Evolutionary conservation across 1,140 invertebrate genomes (phyloP).

Genomic region (Apis cerana): DNA sequence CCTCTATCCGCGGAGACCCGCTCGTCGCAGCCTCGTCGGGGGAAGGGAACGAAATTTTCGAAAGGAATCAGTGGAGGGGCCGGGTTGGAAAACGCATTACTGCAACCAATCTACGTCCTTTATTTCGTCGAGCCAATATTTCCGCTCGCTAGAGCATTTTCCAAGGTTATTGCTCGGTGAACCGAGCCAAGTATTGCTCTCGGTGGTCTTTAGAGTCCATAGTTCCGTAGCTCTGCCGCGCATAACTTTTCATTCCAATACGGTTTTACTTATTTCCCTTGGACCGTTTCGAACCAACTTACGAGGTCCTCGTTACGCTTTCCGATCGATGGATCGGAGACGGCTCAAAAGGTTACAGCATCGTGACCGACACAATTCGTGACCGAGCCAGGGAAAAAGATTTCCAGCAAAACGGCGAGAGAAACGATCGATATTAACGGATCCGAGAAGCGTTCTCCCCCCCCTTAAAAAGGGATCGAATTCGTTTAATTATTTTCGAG

Average conservation of each 20-base stretch:
- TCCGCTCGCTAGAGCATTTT: constrained; percentile 35
- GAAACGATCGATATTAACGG: too few species aligned
- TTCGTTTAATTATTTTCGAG: too few species aligned
- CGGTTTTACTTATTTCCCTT: constrained; percentile 52
- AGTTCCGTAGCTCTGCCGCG: constrained; percentile 1
- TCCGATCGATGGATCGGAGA: background rate
- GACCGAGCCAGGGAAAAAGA: background rate
- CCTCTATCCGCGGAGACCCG: too few species aligned
- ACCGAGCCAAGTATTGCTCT: constrained; percentile 29
- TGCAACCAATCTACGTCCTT: constrained; percentile 37
- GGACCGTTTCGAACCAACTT: constrained; percentile 22
- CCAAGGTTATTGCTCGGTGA: constrained; percentile 41
- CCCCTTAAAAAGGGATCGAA: too few species aligned
- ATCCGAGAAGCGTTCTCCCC: too few species aligned
- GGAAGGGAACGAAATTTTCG: too few species aligned
- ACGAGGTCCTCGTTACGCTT: constrained; percentile 4
- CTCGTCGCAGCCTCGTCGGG: too few species aligned
- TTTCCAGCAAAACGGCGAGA: too few species aligned
- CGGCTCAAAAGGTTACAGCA: background rate
- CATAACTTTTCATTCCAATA: constrained; percentile 62
- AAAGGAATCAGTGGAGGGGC: too few species aligned
- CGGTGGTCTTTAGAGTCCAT: constrained; percentile 36
- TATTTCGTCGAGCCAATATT: constrained; percentile 53
- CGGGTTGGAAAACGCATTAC: constrained; percentile 23
- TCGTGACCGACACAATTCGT: background rate